Evolutionary conservation across 2,888 invertebrate species (phyloP).

Genomic region (Petrophora chlorosata): DNA sequence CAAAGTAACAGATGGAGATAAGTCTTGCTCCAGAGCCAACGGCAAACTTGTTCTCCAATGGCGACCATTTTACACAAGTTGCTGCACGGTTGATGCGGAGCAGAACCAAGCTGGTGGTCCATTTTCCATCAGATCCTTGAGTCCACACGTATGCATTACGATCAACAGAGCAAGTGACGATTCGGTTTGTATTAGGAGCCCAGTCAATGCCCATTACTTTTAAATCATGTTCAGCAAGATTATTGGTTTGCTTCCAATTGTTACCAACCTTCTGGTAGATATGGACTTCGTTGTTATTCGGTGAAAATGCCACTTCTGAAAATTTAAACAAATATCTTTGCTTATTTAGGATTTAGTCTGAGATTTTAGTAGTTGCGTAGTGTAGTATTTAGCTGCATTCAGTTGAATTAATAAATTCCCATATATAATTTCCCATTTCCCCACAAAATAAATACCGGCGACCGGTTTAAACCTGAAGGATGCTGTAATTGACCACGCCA

Average conservation of each 20-base stretch:
- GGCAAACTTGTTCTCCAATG: constrained; percentile 99
- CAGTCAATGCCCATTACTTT: constrained; percentile 99
- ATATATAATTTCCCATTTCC: too few relatives aligned
- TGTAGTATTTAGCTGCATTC: too few relatives aligned
- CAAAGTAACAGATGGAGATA: constrained; percentile 99
- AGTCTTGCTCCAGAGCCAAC: constrained; percentile 98
- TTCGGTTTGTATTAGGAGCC: constrained; percentile 98
- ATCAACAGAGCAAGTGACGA: constrained; percentile 99
- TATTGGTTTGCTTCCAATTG: constrained; percentile 93
- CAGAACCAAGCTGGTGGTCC: constrained; percentile 98
- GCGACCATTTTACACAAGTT: constrained; percentile 99
- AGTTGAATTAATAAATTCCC: too few relatives aligned
- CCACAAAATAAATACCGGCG: too few relatives aligned
- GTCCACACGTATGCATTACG: constrained; percentile 99
- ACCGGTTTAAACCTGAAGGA: too few relatives aligned
- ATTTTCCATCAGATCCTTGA: constrained; percentile 92
- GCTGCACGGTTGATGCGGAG: constrained; percentile 98
- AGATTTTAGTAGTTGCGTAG: too few relatives aligned
- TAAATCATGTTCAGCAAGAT: constrained; percentile 96
- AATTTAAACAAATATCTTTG: constrained; percentile 1
- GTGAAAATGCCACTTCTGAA: constrained; percentile 97
- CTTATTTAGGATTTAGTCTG: not conserved
- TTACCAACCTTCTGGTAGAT: constrained; percentile 92
- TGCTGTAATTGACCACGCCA: too few relatives aligned
- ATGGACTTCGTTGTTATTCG: constrained; percentile 97